Base-by-base conservation (phyloP, 1,140 invertebrate species). In the Trypoxylus dichotomus region DNA sequence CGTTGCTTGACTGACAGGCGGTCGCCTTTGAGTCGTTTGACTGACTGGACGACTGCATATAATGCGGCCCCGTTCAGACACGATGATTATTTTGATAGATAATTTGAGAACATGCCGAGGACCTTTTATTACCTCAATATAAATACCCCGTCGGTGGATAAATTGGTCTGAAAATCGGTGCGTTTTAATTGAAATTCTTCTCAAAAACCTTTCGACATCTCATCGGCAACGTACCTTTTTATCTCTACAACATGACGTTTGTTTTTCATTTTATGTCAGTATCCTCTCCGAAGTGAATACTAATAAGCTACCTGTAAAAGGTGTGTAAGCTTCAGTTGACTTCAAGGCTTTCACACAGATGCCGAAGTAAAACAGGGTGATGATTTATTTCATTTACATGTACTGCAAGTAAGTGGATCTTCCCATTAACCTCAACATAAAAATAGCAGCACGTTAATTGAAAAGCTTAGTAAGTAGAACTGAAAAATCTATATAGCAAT, bases 51-150 rank as follows among this genome's bases (percentile, higher is more conserved):
- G 76, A 72, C 68, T 74, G 73, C 41, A 47, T 32, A 42, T 73
- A 42, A 73, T 73, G 60, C 54, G 68, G 43, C 19, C 68, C 21
- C n/a, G 54, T 68, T 63, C 71, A 74, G 77, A 74, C 71, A 13
- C 11, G 19, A 24, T 78, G 77, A 78, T 78, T 78, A 68, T 78
- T 78, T 68, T 68, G 76, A 77, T 77, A 72, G 77, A 74, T 74
- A 74, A 78, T 78, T 74, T 74, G 21, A 37, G 32, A 24, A 60
- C 15, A 58, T 19, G 73, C 37, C 43, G 63, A 15, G n/a, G n/a
- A 32, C 60, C 60, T 63, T 63, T 63, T 63, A 63, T 63, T 63
- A 63, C 60, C 60, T 63, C 60, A 63, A 63, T 63, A 63, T 63
- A 63, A 63, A 63, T 63, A 63, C 60, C 60, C 60, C 60, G 60